Conservation (phyloP, 2,797 vertebrate genomes). For the Chelonia mydas region DNA sequence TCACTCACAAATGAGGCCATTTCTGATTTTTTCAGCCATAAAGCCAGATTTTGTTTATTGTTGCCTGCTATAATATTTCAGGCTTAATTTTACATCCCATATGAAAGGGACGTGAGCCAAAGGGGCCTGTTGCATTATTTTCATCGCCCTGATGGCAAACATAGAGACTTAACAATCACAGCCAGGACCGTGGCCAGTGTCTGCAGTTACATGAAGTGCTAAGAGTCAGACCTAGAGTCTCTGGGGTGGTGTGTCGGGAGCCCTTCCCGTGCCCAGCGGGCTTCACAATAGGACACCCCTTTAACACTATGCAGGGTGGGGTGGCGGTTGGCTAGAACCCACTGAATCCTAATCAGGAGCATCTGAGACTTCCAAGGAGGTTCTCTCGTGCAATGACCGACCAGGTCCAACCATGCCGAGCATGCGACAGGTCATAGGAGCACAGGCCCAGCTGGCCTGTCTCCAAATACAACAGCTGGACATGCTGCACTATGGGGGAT, state of each 20-base stretch:
- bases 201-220: neutral
- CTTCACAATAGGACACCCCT: neutral
- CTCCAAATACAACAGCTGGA: no score
- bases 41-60: neutral
- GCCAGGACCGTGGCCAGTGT: neutral
- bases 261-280: neutral
- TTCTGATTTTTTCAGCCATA: neutral
- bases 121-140: neutral
- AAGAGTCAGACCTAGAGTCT: neutral
- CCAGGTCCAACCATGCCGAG: no score
- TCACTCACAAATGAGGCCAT: neutral
- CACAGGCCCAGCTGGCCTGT: no score
- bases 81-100: neutral
- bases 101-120: rapidly evolving
- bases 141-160: neutral
- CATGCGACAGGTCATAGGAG: no score
- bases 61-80: neutral
- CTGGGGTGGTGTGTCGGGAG: neutral
- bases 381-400: neutral
- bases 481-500: no score
- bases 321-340: neutral
- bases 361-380: neutral
- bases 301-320: neutral
- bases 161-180: neutral
- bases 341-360: neutral